phyloP scores from a whole-genome alignment of 2,888 invertebrate genomes.

The Standfussiana lucernea region DNA sequence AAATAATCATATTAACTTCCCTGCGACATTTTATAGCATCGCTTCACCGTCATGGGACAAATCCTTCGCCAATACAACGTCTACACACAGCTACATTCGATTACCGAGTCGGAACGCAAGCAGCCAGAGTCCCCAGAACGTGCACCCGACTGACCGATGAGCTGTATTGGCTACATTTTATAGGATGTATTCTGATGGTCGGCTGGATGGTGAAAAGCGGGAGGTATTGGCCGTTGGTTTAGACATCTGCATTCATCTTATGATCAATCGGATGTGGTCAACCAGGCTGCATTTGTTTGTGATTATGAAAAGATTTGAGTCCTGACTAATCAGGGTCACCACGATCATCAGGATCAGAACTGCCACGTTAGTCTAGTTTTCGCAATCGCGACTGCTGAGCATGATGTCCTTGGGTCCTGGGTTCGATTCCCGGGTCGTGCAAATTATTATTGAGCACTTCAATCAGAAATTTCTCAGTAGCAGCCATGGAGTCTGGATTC shows the following conservation, averaged over 20 bases:
- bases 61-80: not conserved
- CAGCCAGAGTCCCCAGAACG: conserved; percentile 26
- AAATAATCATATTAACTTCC: too few species aligned
- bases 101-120: conserved; percentile 62
- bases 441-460: too few species aligned
- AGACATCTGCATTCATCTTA: not conserved
- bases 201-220: not conserved
- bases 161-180: conserved; percentile 55
- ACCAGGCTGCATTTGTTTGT: not conserved
- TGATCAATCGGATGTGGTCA: not conserved
- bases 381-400: too few species aligned
- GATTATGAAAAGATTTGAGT: too few species aligned
- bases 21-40: conserved; percentile 24
- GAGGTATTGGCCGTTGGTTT: not conserved
- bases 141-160: conserved; percentile 16
- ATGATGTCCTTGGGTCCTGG: too few species aligned
- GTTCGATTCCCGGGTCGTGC: too few species aligned
- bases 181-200: conserved; percentile 18
- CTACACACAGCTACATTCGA: conserved; percentile 44
- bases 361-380: too few species aligned
- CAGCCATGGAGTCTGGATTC: too few species aligned
- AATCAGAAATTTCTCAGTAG: too few species aligned
- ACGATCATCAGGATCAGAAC: too few species aligned
- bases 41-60: not conserved
- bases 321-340: too few species aligned